A percentile compares a stretch with the other conserved stretches of the same genome.
Conservation (phyloP, 2,888 invertebrate species). For the Limnephilus auricula region DNA sequence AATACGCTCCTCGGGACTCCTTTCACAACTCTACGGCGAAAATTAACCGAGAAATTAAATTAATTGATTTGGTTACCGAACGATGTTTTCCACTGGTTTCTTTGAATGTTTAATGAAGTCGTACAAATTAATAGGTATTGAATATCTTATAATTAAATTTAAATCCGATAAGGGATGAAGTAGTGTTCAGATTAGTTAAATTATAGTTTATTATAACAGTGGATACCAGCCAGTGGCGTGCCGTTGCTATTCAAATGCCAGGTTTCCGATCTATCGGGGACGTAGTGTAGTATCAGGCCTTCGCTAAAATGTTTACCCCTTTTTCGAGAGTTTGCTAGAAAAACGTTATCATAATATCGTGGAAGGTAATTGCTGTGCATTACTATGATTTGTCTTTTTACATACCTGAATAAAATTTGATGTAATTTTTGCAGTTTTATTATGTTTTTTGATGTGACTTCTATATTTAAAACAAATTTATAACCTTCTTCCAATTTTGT, state of each 20-base stretch:
- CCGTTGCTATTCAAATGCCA: background rate
- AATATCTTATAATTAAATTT: background rate
- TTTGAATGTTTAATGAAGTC: conserved; percentile 25
- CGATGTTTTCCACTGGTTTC: conserved; percentile 31
- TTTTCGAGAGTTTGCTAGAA: background rate
- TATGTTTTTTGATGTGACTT: too few relatives aligned
- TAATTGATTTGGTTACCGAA: conserved; percentile 25
- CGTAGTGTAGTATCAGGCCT: too few relatives aligned
- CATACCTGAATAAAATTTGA: background rate
- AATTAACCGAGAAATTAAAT: conserved; percentile 39
- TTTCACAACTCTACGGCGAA: conserved; percentile 17
- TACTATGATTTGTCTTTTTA: background rate
- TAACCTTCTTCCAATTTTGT: too few relatives aligned
- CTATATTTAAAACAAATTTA: too few relatives aligned
- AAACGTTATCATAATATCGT: background rate
- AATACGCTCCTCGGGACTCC: conserved; percentile 22
- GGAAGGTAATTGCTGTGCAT: background rate
- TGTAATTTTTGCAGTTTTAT: too few relatives aligned
- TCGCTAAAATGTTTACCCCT: background rate
- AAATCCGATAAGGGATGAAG: background rate
- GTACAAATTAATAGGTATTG: background rate
- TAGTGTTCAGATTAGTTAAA: background rate
- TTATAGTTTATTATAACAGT: background rate
- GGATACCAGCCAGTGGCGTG: background rate
- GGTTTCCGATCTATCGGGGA: background rate